Percentiles rank a stretch among this genome's conserved stretches.
Conservation (phyloP, 1,140 invertebrate genomes). For the Hyphantria cunea region DNA sequence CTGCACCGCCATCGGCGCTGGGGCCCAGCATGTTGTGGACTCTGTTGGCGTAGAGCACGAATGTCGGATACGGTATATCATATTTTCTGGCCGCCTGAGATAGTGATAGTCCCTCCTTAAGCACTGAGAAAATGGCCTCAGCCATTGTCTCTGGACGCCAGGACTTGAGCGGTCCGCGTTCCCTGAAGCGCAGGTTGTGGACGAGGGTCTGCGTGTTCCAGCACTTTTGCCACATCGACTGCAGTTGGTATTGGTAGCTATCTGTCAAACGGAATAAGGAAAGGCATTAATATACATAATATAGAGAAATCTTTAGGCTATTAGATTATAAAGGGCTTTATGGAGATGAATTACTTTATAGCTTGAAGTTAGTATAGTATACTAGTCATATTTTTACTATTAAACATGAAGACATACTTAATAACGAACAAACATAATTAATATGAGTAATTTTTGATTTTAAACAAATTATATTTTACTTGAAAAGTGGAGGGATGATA, state of each 20-base stretch:
- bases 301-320: too few relatives aligned
- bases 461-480: too few relatives aligned
- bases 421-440: too few relatives aligned
- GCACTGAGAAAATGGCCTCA: conserved; percentile 94
- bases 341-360: too few relatives aligned
- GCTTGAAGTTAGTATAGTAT: too few relatives aligned
- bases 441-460: too few relatives aligned
- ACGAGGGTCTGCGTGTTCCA: conserved; percentile 95
- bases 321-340: too few relatives aligned
- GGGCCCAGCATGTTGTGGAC: conserved; percentile 97
- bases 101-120: conserved; percentile 93
- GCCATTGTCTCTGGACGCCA: conserved; percentile 97
- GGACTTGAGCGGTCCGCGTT: conserved; percentile 94
- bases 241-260: conserved; percentile 96
- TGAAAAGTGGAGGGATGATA: too few relatives aligned
- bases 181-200: conserved; percentile 94
- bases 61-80: conserved; percentile 96
- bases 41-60: conserved; percentile 95
- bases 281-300: not conserved
- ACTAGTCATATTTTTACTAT: too few relatives aligned
- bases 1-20: conserved; percentile 92
- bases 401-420: too few relatives aligned
- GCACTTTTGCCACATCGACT: conserved; percentile 97
- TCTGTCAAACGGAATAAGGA: conserved; percentile 84
- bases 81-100: conserved; percentile 95